These are phyloP conservation scores for Varanus komodoensis DNA, from an alignment of 2,113 vertebrate species.

Conservation along the genomic window DNA sequence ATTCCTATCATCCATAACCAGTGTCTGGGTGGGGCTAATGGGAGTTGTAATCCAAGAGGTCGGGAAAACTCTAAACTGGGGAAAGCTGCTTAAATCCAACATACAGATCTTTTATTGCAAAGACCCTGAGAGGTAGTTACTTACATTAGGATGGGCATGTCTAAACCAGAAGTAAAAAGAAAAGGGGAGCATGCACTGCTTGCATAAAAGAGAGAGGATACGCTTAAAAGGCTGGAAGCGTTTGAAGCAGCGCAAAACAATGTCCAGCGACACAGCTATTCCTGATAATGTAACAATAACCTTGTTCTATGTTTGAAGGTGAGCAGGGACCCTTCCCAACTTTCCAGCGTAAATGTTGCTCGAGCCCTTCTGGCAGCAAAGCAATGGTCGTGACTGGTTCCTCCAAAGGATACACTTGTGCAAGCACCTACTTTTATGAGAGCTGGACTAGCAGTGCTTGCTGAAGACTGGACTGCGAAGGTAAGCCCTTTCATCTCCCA, in stretches of 20 bases:
- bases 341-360: not conserved
- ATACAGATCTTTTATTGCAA: not conserved
- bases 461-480: not conserved
- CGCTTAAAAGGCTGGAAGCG: not conserved
- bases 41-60: no score
- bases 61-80: no score
- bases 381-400: not conserved
- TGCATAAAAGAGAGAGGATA: not conserved
- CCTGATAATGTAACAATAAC: not conserved
- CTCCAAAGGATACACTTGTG: fast-evolving
- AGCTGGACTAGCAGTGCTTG: not conserved
- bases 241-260: not conserved
- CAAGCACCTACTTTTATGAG: not conserved
- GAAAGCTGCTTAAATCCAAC: not conserved
- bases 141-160: not conserved
- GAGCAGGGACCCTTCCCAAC: not conserved
- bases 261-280: no score
- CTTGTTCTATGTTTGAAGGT: not conserved
- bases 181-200: not conserved
- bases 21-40: no score
- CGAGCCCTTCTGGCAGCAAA: not conserved
- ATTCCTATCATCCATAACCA: no score
- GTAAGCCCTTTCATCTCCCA: constrained; percentile 7
- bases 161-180: not conserved
- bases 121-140: not conserved